These are phyloP conservation scores for Glaucidium brasilianum DNA, from an alignment of 2,113 vertebrate genomes.

Conservation along the genomic window DNA sequence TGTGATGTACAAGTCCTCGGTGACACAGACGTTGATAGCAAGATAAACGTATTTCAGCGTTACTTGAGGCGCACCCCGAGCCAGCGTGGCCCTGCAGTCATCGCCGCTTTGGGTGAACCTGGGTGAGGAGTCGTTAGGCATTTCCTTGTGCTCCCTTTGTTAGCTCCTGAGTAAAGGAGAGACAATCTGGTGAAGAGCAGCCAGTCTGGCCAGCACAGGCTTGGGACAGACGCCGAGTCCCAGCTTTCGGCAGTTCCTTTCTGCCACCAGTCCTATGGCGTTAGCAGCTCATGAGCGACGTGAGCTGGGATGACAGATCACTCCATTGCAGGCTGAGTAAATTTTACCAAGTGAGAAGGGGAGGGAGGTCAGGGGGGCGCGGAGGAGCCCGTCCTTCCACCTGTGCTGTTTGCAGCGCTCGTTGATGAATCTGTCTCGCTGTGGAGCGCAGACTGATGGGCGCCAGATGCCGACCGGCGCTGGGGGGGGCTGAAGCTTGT, in stretches of 20 bases:
- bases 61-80: rapidly evolving
- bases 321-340: neutral
- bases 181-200: neutral
- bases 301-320: neutral
- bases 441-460: neutral
- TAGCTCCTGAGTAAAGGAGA: neutral
- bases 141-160: neutral
- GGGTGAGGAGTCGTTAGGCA: rapidly evolving
- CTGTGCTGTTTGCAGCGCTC: neutral
- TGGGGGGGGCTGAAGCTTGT: neutral
- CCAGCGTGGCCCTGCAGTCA: neutral
- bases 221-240: neutral
- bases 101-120: neutral
- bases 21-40: rapidly evolving
- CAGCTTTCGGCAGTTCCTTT: neutral
- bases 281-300: neutral
- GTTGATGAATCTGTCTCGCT: neutral
- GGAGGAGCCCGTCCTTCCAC: neutral
- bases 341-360: neutral
- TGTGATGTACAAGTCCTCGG: neutral
- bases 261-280: neutral
- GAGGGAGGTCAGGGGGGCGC: neutral
- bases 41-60: rapidly evolving
- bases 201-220: neutral
- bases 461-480: neutral